Evolutionary conservation across 2,888 invertebrate species (phyloP).

Genomic region (Eupelmus urozonus): DNA sequence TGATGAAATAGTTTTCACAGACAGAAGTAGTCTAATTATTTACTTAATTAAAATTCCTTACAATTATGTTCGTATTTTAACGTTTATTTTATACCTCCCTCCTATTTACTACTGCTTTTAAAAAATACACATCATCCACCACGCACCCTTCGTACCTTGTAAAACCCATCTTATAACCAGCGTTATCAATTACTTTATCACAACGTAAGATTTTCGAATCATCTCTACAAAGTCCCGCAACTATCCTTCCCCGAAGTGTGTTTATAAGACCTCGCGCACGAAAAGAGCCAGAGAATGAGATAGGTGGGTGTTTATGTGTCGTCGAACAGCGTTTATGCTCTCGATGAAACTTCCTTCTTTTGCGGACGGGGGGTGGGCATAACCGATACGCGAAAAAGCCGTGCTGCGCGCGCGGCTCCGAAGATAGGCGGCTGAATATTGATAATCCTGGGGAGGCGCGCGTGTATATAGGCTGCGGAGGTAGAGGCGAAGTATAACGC

Average conservation of each 20-base stretch:
- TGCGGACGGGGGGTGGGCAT: too few relatives aligned
- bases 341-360: slow-evolving; percentile 60
- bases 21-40: too few relatives aligned
- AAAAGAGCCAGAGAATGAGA: neutral
- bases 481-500: slow-evolving; percentile 29
- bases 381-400: slow-evolving; percentile 53
- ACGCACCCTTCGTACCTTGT: too few relatives aligned
- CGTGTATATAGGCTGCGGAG: too few relatives aligned
- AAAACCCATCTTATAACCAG: too few relatives aligned
- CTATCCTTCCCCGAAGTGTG: neutral
- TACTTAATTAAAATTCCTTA: too few relatives aligned
- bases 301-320: slow-evolving; percentile 51
- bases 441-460: too few relatives aligned
- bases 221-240: neutral
- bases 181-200: slow-evolving; percentile 26
- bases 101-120: too few relatives aligned
- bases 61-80: too few relatives aligned
- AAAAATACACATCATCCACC: too few relatives aligned
- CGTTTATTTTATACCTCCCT: too few relatives aligned
- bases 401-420: slow-evolving; percentile 11
- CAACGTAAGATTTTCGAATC: neutral
- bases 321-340: slow-evolving; percentile 57
- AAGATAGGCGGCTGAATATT: slow-evolving; percentile 60
- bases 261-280: slow-evolving; percentile 27
- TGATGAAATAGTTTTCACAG: too few relatives aligned